A percentile compares a stretch with the other conserved stretches of the same genome.
Evolutionary conservation across 1,140 invertebrate genomes (phyloP).

Genomic region (Sycophaga agraensis): DNA sequence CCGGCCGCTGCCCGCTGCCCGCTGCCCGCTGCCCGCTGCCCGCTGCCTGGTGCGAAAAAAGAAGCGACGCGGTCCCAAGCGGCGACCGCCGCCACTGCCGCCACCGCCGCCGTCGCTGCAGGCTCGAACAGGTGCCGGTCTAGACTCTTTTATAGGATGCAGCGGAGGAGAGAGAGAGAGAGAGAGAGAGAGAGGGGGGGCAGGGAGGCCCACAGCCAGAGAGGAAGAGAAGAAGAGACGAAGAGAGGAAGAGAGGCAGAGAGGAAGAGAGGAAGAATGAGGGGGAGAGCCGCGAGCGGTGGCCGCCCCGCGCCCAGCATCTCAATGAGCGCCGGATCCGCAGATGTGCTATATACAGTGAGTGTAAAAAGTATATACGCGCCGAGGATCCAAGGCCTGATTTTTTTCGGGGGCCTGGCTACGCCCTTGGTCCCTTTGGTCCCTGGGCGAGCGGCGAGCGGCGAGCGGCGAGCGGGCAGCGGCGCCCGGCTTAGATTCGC

Average conservation of each 20-base stretch:
- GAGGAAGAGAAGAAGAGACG: no score
- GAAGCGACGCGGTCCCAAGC: constrained; percentile 20
- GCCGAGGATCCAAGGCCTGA: not conserved
- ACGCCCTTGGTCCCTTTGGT: no score
- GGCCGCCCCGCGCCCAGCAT: no score
- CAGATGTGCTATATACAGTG: constrained; percentile 4
- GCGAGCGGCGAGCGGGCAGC: no score
- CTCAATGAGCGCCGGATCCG: not conserved
- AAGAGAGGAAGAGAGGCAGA: no score
- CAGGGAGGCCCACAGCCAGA: not conserved
- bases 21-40: no score
- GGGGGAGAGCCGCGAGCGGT: no score
- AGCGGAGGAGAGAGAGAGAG: constrained; percentile 9
- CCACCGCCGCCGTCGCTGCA: not conserved
- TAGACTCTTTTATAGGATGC: constrained; percentile 44
- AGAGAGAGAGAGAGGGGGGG: constrained; percentile 15
- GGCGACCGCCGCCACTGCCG: constrained; percentile 1
- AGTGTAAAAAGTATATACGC: not conserved
- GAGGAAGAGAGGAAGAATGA: no score
- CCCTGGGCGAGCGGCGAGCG: no score
- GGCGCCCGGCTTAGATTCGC: no score
- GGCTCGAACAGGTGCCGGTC: constrained; percentile 46
- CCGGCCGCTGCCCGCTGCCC: no score
- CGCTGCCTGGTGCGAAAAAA: constrained; percentile 31
- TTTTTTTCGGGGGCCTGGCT: no score